A percentile compares a stretch with the other conserved stretches of the same genome.
phyloP scores from a whole-genome alignment of 2,797 vertebrate genomes.

The Halcyon leucocephala region DNA sequence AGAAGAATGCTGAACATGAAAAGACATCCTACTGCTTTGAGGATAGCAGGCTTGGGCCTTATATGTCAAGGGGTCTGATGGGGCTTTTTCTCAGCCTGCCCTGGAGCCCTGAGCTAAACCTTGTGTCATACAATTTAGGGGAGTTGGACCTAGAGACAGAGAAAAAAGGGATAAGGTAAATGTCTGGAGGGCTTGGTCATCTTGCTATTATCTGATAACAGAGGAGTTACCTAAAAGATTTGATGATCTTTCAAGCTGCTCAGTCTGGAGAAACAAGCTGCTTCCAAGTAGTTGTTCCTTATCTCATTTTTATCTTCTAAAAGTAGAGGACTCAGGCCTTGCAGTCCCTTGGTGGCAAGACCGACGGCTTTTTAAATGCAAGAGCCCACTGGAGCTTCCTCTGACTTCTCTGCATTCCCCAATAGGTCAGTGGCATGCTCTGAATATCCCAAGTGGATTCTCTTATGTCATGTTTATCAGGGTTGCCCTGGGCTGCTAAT shows the following conservation, averaged over 20 bases:
- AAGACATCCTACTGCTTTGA: background rate
- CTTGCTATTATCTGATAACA: background rate
- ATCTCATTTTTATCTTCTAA: background rate
- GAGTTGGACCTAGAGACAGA: background rate
- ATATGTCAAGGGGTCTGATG: background rate
- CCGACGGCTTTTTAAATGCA: background rate
- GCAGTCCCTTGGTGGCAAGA: background rate
- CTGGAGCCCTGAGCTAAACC: background rate
- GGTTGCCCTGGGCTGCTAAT: conserved; percentile 74
- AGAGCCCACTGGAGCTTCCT: conserved; percentile 24
- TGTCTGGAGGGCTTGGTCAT: accelerated
- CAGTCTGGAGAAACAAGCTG: background rate
- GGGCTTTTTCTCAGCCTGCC: background rate
- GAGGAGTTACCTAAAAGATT: background rate
- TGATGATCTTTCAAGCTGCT: background rate
- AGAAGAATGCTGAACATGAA: background rate
- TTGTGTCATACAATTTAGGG: background rate
- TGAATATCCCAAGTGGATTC: conserved; percentile 65
- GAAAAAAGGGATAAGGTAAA: background rate
- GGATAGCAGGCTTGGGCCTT: background rate
- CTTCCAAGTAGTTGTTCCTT: background rate
- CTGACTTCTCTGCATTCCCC: conserved; percentile 54
- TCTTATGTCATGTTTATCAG: conserved; percentile 70
- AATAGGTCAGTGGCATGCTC: conserved; percentile 67
- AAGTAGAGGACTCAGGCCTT: background rate